Base-by-base conservation (phyloP, 2,888 invertebrate genomes). In the Lepidochitona cinerea region DNA sequence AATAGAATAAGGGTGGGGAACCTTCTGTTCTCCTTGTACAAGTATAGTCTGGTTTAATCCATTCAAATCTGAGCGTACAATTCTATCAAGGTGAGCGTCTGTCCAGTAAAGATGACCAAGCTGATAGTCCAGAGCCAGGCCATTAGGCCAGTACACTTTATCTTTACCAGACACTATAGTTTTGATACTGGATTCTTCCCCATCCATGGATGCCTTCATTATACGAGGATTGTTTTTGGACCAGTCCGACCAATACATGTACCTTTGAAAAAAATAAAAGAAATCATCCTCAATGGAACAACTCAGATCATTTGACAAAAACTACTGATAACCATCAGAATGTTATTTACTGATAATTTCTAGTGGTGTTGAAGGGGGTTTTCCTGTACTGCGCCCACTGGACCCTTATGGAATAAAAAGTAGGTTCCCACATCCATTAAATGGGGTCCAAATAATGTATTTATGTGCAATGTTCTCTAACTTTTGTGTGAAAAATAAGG, bases 161-260 rank as follows among this genome's bases (percentile, higher is more conserved):
- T 93, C 93, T 73, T 93, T 93, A 41, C 86, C 85, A 65, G 84
- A 79, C 14, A 90, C 71, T n/a, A 87, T 79, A 4, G 72, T 71
- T 26, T 68, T 37, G 2, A 68, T 54, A 5, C 80, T 75, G 2
- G 54, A 81, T 76, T 95, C 92, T 0, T 92, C 92, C 0, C 97
- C 97, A 87, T 96, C 96, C 77, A 96, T 92, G 87, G 95, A 94
- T 0, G 96, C 94, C 70, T 96, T 92, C 7, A 94, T 95, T 7
- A 97, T 94, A 0, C 95, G 94, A 0, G 96, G 96, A 79, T 93
- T 93, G n/a, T 92, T 92, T 2, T 93, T 92, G 4, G 95, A 95
- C 96, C 96, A 96, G 88, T 97, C 97, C 0, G 96, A 96, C 95
- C 96, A 96, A 89, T 95, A 97, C 89, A 95, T 91, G 78, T 89